Evolutionary conservation across 2,113 vertebrate species (phyloP).

Genomic region (Zootoca vivipara): DNA sequence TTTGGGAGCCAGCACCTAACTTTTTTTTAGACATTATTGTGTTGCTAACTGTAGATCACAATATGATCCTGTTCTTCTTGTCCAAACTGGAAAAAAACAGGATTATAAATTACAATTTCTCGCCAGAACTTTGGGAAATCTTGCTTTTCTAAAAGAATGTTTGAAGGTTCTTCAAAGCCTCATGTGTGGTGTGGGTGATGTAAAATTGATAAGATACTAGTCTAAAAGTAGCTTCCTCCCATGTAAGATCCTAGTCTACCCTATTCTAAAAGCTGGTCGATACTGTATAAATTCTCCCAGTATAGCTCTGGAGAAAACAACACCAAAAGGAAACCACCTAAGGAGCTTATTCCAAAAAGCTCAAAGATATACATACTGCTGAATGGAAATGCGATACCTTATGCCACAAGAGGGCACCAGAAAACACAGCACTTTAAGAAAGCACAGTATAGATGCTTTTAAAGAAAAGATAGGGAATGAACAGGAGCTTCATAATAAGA

Average conservation of each 20-base stretch:
- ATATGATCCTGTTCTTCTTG: not conserved
- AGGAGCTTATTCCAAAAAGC: not conserved
- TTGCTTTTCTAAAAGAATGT: not conserved
- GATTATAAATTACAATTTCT: not conserved
- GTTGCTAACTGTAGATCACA: not conserved
- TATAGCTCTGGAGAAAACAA: not conserved
- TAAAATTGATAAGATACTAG: not conserved
- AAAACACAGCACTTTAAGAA: slow-evolving; percentile 10
- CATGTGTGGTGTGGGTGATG: not conserved
- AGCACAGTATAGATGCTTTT: not conserved
- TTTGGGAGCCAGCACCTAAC: too few relatives aligned
- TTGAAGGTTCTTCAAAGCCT: not conserved
- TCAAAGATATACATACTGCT: not conserved
- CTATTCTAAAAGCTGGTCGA: not conserved
- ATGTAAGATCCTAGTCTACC: not conserved
- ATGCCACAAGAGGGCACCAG: slow-evolving; percentile 67
- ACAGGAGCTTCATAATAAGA: not conserved
- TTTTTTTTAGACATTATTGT: not conserved
- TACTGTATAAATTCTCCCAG: not conserved
- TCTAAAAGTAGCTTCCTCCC: not conserved
- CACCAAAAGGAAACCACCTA: not conserved
- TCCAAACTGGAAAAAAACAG: not conserved
- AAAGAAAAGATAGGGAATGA: not conserved
- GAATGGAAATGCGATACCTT: not conserved
- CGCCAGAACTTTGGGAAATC: not conserved